phyloP scores from a whole-genome alignment of 2,888 invertebrate genomes.

The Cerceris rybyensis region DNA sequence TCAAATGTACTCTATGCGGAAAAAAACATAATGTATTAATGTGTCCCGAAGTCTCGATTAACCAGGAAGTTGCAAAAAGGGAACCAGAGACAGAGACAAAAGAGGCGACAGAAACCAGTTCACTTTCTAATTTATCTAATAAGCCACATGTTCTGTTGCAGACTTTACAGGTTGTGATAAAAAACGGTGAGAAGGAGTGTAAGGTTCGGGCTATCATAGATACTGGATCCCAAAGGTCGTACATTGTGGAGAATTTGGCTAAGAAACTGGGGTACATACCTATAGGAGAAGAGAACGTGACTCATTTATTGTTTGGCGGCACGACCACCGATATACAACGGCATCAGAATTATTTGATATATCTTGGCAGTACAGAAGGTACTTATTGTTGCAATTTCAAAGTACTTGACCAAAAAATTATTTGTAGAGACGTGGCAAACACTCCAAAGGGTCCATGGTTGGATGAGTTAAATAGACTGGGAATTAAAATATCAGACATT shows the following conservation, averaged over 20 bases:
- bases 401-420: conserved; percentile 46
- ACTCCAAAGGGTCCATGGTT: not conserved
- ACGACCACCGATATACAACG: not conserved
- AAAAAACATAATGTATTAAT: conserved; percentile 54
- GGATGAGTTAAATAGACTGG: not conserved
- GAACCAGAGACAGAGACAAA: not conserved
- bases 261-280: conserved; percentile 8
- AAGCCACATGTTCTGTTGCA: conserved; percentile 11
- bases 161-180: conserved; percentile 14
- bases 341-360: conserved; percentile 15
- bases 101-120: no score
- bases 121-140: no score
- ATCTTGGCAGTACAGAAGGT: not conserved
- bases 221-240: conserved; percentile 18
- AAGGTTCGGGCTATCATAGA: conserved; percentile 16
- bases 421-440: conserved; percentile 47
- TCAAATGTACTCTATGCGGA: conserved; percentile 60
- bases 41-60: conserved; percentile 40
- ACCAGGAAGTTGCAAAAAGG: not conserved
- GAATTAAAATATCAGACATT: not conserved
- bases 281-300: not conserved
- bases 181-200: not conserved
- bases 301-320: conserved; percentile 23
- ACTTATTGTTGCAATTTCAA: conserved; percentile 22
- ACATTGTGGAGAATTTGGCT: conserved; percentile 7